Evolutionary conservation across 2,797 vertebrate species (phyloP), one percentile per base, ranked within the genome.

Genomic region (Anabas testudineus): DNA sequence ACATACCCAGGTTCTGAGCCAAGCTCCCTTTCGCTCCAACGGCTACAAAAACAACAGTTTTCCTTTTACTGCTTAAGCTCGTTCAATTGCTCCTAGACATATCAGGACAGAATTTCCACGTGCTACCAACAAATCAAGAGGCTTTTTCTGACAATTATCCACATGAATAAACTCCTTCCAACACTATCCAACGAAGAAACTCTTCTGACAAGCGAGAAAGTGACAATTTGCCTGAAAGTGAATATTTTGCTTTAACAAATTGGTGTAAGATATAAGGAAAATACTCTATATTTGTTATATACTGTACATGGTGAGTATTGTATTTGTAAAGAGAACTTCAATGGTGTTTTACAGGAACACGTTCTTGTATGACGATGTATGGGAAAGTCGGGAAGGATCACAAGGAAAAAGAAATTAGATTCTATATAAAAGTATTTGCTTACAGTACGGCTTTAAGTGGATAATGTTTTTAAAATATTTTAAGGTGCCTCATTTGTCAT

Each of bases 231-330:
- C 81, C 68, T 85, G 83, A 80, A 85, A 74, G 88, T 83, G 85
- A 78, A 67, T 72, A 87, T 88, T 87, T 72, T 89, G 88, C 90
- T 87, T 83, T 76, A 76, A 75, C 36, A 79, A 92, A 86, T 87
- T 86, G 84, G 81, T 91, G 91, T 92, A 91, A 86, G 63, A 91
- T 91, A 91, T 28, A 56, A 78, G 71, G 76, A 24, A 24, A 77
- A 85, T 79, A 70, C 72, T 93, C 89, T 93, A 93, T 93, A 93
- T 93, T 93, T 92, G 90, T 91, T 91, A 91, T 92, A 89, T 92
- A 91, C 84, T 92, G 87, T 93, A 93, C 91, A 92, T 92, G 91
- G 86, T 87, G 86, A 92, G 90, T 93, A 92, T 90, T 90, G 91
- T 92, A 92, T 93, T 93, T 93, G 91, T 91, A 92, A 91, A 93